phyloP scores from a whole-genome alignment of 92 coral and sea anemone species.

The Epizoanthus stellaris region DNA sequence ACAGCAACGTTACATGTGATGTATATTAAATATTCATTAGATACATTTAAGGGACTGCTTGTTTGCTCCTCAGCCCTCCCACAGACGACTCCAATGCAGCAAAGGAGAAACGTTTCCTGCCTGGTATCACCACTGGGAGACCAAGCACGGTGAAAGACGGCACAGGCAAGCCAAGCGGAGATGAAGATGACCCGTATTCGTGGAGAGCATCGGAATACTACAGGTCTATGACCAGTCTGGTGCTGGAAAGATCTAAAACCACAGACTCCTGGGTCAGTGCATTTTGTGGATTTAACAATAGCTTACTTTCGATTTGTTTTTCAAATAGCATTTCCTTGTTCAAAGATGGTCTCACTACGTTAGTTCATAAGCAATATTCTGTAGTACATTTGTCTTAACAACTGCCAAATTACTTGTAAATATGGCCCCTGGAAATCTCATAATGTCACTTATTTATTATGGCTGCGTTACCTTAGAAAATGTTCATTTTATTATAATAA shows the following conservation, averaged over 20 bases:
- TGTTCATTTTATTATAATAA: no score
- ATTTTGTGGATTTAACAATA: not conserved
- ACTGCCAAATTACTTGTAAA: no score
- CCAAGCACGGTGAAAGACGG: slow-evolving; percentile 13
- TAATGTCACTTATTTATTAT: no score
- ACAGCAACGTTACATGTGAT: not conserved
- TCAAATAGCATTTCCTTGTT: no score
- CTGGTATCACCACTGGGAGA: slow-evolving; percentile 44
- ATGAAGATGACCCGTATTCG: slow-evolving; percentile 52
- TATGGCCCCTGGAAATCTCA: no score
- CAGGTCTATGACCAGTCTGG: slow-evolving; percentile 77
- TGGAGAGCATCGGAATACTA: slow-evolving; percentile 67
- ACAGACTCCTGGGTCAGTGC: slow-evolving; percentile 76
- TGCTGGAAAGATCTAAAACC: slow-evolving; percentile 66
- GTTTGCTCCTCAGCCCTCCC: slow-evolving; percentile 2
- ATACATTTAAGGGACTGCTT: not conserved
- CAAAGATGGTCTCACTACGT: no score
- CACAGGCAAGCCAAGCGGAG: slow-evolving; percentile 33
- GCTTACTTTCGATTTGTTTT: no score
- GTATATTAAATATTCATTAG: not conserved
- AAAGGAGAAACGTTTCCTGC: slow-evolving; percentile 58
- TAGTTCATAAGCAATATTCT: no score
- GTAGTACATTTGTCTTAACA: no score
- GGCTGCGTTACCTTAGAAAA: no score
- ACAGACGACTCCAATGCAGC: not conserved